phyloP scores from a whole-genome alignment of 2,797 vertebrate genomes.

The Sparidentex hasta region DNA sequence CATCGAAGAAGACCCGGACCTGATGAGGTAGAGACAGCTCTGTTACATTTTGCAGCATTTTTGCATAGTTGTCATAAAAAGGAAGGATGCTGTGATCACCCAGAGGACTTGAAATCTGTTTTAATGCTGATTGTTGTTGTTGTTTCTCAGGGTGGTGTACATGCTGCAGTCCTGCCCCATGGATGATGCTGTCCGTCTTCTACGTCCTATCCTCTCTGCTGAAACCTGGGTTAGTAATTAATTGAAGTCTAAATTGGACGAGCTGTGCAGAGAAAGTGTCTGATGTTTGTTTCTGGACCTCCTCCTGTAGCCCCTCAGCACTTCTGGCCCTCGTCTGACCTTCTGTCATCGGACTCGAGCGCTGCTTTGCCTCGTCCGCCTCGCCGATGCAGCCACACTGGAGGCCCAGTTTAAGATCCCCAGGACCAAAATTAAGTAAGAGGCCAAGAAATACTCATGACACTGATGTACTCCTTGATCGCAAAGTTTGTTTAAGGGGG shows the following conservation, averaged over 20 bases:
- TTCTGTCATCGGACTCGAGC: constrained; percentile 91
- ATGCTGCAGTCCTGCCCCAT: constrained; percentile 88
- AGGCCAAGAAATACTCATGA: neutral
- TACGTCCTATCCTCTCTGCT: constrained; percentile 88
- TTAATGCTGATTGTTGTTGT: neutral
- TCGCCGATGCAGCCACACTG: constrained; percentile 88
- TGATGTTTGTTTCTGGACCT: neutral
- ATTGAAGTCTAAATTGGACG: neutral
- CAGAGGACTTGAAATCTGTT: neutral
- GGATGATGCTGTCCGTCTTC: constrained; percentile 88
- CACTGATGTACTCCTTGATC: neutral
- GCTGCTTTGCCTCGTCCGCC: constrained; percentile 91
- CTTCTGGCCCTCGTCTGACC: constrained; percentile 86
- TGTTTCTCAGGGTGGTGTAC: constrained; percentile 88
- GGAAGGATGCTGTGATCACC: neutral
- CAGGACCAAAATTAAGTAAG: constrained; percentile 90
- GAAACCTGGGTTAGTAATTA: constrained; percentile 89
- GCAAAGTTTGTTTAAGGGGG: neutral
- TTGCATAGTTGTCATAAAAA: neutral
- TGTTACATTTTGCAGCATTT: neutral
- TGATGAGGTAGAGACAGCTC: constrained; percentile 87
- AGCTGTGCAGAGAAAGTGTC: neutral
- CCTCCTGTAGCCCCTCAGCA: constrained; percentile 86
- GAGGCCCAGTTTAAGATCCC: constrained; percentile 90
- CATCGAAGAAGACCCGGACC: constrained; percentile 89